Conservation (phyloP, 1,140 invertebrate genomes). For the Drosophila guanche region DNA sequence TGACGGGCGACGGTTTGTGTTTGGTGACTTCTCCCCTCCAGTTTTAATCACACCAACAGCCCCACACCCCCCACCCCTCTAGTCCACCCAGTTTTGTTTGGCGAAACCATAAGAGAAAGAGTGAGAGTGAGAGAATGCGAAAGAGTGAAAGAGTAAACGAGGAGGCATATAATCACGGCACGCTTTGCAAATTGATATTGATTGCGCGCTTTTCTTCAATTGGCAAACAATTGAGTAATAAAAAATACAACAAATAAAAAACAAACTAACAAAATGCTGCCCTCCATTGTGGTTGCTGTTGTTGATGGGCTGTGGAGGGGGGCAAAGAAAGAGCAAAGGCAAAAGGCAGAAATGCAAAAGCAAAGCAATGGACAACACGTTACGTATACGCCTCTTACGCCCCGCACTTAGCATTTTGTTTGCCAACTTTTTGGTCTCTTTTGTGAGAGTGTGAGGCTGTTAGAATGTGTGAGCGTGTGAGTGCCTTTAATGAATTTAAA, state of each 20-base stretch:
- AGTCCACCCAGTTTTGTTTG: neutral
- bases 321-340: conserved; percentile 5
- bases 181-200: conserved; percentile 65
- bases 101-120: neutral
- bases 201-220: conserved; percentile 67
- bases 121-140: neutral
- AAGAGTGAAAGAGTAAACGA: neutral
- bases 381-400: conserved; percentile 70
- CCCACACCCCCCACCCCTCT: conserved; percentile 4
- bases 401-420: conserved; percentile 54
- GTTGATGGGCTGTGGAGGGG: too few relatives aligned
- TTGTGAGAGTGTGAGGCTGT: neutral
- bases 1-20: conserved; percentile 42
- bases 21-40: conserved; percentile 14
- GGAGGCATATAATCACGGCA: conserved; percentile 44
- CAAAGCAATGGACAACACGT: conserved; percentile 54
- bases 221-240: conserved; percentile 72
- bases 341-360: conserved; percentile 18
- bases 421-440: conserved; percentile 49
- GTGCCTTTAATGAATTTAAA: too few relatives aligned
- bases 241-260: conserved; percentile 30
- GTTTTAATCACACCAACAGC: too few relatives aligned
- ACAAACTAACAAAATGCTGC: conserved; percentile 17
- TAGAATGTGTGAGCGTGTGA: neutral
- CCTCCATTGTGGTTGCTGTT: conserved; percentile 32